A percentile compares a stretch with the other conserved stretches of the same genome.
These are phyloP conservation scores for Bombus terrestris DNA, from an alignment of 1,140 invertebrate genomes.

Conservation along the genomic window DNA sequence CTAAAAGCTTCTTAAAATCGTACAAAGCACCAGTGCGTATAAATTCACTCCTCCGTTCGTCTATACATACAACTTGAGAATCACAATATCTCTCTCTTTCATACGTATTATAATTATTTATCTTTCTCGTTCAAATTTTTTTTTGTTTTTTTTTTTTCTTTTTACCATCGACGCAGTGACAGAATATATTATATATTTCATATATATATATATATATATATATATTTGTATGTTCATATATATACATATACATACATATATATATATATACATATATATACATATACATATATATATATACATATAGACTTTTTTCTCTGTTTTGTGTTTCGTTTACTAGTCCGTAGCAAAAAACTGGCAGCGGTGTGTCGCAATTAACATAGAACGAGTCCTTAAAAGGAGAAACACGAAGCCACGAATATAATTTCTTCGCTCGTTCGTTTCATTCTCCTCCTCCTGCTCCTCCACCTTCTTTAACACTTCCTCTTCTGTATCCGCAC, in stretches of 20 bases:
- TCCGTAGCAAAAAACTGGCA: slow-evolving; percentile 59
- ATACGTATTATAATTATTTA: slow-evolving; percentile 35
- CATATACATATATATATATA: slow-evolving; percentile 21
- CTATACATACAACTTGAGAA: slow-evolving; percentile 30
- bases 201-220: background rate
- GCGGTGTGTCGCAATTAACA: slow-evolving; percentile 54
- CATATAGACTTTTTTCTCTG: slow-evolving; percentile 31
- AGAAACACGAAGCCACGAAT: background rate
- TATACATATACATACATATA: too few species aligned
- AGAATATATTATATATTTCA: slow-evolving; percentile 56
- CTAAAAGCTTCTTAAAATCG: slow-evolving; percentile 54
- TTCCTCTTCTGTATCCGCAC: background rate
- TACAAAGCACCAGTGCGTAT: slow-evolving; percentile 56
- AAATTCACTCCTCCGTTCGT: slow-evolving; percentile 39
- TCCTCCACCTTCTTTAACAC: background rate
- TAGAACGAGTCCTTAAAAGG: slow-evolving; percentile 28
- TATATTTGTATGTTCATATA: too few species aligned
- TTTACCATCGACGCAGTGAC: slow-evolving; percentile 56
- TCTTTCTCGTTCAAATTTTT: slow-evolving; percentile 7
- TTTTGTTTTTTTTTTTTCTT: slow-evolving; percentile 26
- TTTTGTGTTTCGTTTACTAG: slow-evolving; percentile 51
- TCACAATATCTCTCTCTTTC: slow-evolving; percentile 33
- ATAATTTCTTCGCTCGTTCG: background rate
- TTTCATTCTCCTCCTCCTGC: background rate
- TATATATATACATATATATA: too few species aligned